Base-by-base conservation (phyloP, 92 coral and sea anemone genomes). In the Palythoa grandis region DNA sequence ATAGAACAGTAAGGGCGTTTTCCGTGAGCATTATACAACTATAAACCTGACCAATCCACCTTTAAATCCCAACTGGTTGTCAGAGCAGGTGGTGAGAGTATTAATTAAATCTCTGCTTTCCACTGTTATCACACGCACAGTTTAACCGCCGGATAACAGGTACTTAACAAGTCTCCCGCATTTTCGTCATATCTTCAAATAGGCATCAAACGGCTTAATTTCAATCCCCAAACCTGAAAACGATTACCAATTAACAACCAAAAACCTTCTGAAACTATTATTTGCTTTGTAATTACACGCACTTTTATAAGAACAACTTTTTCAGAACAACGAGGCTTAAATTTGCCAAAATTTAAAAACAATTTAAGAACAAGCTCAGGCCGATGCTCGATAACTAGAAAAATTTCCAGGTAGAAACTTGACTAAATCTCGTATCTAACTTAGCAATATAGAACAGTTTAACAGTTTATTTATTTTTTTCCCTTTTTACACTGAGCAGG, bases 151-250 rank as follows among this genome's bases (percentile, higher is more conserved):
- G 40, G 40, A 39, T 80, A 50, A 57, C 85, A 80, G 85, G 85
- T 80, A 15, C 74, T 23, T 40, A 7, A 0, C 47, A 80, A 20
- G 9, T 16, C 25, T 20, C 13, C 13, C 2, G 6, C 47, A 37
- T 63, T n/a, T 80, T 20, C 60, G 65, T 80, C 74, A 80, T 66
- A 15, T 65, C 85, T 80, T 67, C 60, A 80, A 80, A 80, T 80
- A 80, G 74, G 60, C 14, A 24, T 68, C 54, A 20, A 19, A 23
- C 7, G 48, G 65, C 17, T 58, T 58, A 14, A 0, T 19, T 3
- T 14, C 6, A 58, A 15, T 58, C 65, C 19, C 19, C 17, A 58
- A 58, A 58, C 20, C 19, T 58, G 11, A 14, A 15, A 19, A 58
- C 19, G 20, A 58, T 58, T 58, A 15, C 1, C 17, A 58, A 19